Base-by-base conservation (phyloP, 2,113 vertebrate species). In the Pachycephala philippinensis region DNA sequence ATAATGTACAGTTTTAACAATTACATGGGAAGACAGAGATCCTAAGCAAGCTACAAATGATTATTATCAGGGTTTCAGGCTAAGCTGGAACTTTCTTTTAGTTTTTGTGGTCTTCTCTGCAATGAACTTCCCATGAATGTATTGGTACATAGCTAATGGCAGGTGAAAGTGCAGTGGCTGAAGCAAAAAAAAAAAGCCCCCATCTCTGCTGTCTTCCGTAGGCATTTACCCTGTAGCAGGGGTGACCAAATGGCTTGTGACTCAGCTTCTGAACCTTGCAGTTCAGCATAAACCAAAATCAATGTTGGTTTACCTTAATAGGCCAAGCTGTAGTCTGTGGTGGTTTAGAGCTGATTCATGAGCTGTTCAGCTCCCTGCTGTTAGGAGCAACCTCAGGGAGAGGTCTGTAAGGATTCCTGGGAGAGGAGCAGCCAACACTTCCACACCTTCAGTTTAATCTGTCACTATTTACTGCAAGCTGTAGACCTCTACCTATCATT, bases 231-330 rank as follows among this genome's bases (percentile, higher is more conserved):
- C 57, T 81, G 76, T 70, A 35, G 57, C 26, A 69, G 33, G 28
- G 31, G 16, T 70, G 42, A 39, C 71, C 35, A 27, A 61, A 66
- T 8, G 35, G 83, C 66, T 92, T 7, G 2, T 49, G 42, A 77
- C 86, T 86, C 7, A 7, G 59, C 75, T 86, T 59, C 71, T 90
- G 54, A 88, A 52, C 50, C 42, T 88, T 84, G 22, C 49, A 50
- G 83, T 89, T 92, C 84, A 93, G 68, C 80, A 78, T 50, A 89
- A 89, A 92, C 92, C 83, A 95, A 75, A 96, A 93, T 95, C 94
- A 92, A 92, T 96, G 83, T 40, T 89, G 94, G 88, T 95, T 95
- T 96, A 65, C 90, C 79, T 88, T 85, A 95, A 95, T 9, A 92
- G 88, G 59, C 68, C 63, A 59, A 10, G 42, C 60, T 93, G 33